phyloP scores from a whole-genome alignment of 1,140 invertebrate genomes.

The Heliconius melpomene region DNA sequence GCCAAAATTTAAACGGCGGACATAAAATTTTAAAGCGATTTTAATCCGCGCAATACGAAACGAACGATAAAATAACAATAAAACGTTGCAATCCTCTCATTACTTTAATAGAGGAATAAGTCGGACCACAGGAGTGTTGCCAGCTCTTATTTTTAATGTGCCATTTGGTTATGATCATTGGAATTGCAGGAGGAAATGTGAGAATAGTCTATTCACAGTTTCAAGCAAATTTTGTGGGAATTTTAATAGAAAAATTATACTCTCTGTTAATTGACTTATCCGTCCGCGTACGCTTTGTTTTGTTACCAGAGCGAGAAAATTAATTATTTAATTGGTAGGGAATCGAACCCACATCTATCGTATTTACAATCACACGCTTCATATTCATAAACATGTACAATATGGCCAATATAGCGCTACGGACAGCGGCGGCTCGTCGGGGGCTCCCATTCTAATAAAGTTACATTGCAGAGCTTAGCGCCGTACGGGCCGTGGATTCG shows the following conservation, averaged over 20 bases:
- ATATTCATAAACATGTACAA: neutral
- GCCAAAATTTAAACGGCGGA: slow-evolving; percentile 9
- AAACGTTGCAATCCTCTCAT: slow-evolving; percentile 50
- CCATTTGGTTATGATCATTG: slow-evolving; percentile 10
- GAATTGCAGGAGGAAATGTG: neutral
- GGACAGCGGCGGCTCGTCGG: neutral
- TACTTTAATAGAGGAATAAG: slow-evolving; percentile 65
- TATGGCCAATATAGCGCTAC: neutral
- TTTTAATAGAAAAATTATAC: too few species aligned
- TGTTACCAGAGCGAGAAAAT: too few species aligned
- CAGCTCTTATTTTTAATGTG: slow-evolving; percentile 28
- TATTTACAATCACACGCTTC: neutral
- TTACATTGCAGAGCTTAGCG: slow-evolving; percentile 48
- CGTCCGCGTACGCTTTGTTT: too few species aligned
- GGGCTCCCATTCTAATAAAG: slow-evolving; percentile 45
- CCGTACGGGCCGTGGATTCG: slow-evolving; percentile 45
- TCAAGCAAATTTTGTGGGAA: too few species aligned
- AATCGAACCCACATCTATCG: too few species aligned
- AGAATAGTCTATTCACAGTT: too few species aligned
- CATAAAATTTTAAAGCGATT: slow-evolving; percentile 14
- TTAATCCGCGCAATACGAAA: slow-evolving; percentile 23
- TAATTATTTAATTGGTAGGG: too few species aligned
- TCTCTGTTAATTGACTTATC: too few species aligned
- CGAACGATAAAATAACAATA: slow-evolving; percentile 45
- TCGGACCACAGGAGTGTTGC: slow-evolving; percentile 41